phyloP scores from a whole-genome alignment of 2,113 vertebrate genomes.

The Hylia prasina region DNA sequence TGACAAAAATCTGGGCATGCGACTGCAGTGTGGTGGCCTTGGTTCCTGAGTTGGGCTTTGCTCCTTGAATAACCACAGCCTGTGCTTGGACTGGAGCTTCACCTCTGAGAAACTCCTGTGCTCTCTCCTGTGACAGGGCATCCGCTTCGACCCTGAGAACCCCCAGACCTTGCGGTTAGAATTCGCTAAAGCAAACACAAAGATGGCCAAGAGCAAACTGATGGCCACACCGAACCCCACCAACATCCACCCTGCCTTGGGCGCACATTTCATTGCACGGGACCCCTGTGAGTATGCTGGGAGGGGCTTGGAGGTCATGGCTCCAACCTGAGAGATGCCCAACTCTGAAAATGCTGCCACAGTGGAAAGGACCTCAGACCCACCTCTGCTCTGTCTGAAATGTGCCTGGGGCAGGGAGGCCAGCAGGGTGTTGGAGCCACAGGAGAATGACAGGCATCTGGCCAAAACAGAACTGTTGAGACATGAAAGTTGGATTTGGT shows the following conservation, averaged over 20 bases:
- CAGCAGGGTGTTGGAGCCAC: not conserved
- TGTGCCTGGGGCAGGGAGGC: not conserved
- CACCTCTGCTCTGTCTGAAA: not conserved
- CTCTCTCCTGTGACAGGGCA: slow-evolving; percentile 77
- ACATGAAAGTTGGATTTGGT: not conserved
- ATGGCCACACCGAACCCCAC: slow-evolving; percentile 98
- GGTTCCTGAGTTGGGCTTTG: not conserved
- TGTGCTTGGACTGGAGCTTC: not conserved
- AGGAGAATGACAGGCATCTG: not conserved
- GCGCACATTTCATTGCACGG: slow-evolving; percentile 97
- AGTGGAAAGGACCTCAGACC: not conserved
- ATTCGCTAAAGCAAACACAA: slow-evolving; percentile 99
- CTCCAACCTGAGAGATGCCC: not conserved
- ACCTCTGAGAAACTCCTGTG: not conserved
- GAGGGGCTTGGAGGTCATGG: not conserved
- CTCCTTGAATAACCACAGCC: not conserved
- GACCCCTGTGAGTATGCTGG: slow-evolving; percentile 93
- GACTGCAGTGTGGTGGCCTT: not conserved
- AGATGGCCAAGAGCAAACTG: slow-evolving; percentile 99
- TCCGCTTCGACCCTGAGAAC: slow-evolving; percentile 98
- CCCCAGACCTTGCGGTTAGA: slow-evolving; percentile 98
- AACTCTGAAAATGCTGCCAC: not conserved
- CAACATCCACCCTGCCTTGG: slow-evolving; percentile 95
- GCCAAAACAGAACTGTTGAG: not conserved
- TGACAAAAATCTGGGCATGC: not conserved